phyloP scores from a whole-genome alignment of 2,888 invertebrate genomes.

The Alsophila aescularia region DNA sequence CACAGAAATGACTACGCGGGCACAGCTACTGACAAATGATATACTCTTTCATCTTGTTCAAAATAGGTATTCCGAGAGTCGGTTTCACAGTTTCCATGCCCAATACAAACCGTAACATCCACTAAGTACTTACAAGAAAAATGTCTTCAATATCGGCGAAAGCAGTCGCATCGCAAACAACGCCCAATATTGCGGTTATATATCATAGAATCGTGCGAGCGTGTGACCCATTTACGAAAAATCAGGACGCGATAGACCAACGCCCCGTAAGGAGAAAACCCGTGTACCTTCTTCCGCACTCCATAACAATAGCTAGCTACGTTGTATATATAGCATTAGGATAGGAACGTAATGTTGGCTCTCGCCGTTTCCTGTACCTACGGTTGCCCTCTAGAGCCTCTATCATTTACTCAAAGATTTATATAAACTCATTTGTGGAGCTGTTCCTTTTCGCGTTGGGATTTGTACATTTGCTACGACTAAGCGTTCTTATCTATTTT shows the following conservation, averaged over 20 bases:
- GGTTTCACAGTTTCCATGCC: too few relatives aligned
- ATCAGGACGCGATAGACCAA: conserved; percentile 27
- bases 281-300: conserved; percentile 30
- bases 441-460: too few relatives aligned
- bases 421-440: background rate
- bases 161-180: conserved; percentile 27
- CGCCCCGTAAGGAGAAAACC: conserved; percentile 31
- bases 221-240: conserved; percentile 39
- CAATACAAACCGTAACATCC: conserved; percentile 15
- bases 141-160: conserved; percentile 33
- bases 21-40: too few relatives aligned
- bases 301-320: conserved; percentile 35
- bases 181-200: conserved; percentile 30
- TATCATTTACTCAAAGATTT: background rate
- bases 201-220: conserved; percentile 32
- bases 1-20: too few relatives aligned
- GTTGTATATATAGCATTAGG: too few relatives aligned
- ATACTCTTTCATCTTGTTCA: too few relatives aligned
- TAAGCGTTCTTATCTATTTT: too few relatives aligned
- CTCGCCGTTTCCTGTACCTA: conserved; percentile 21
- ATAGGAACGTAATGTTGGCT: conserved; percentile 23
- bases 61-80: too few relatives aligned
- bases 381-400: conserved; percentile 3
- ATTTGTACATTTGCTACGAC: too few relatives aligned
- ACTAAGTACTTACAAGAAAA: conserved; percentile 2